Percentiles rank a stretch among this genome's conserved stretches.
These are phyloP conservation scores for Melitaea athalia DNA, from an alignment of 2,888 invertebrate species.

Conservation along the genomic window DNA sequence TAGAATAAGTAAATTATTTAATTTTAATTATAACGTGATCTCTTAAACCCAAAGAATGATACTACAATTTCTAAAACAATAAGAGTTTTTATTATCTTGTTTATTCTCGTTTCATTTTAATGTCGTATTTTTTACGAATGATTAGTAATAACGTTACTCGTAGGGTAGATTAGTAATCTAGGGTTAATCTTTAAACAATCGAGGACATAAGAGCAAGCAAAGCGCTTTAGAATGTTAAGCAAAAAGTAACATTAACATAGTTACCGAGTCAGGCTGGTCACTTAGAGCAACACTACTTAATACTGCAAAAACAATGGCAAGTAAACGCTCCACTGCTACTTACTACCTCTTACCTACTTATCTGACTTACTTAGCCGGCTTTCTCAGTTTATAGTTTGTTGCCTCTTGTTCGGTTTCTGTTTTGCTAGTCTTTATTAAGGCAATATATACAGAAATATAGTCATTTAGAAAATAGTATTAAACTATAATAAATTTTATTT, in stretches of 20 bases:
- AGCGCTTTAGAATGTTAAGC: constrained; percentile 33
- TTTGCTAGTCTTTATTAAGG: constrained; percentile 21
- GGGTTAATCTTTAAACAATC: constrained; percentile 38
- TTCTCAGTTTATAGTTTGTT: constrained; percentile 39
- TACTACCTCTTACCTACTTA: constrained; percentile 50
- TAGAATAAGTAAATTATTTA: no score
- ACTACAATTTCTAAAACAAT: no score
- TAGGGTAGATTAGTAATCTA: no score
- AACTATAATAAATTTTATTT: neutral
- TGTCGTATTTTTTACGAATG: no score
- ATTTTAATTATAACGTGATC: no score
- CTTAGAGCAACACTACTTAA: constrained; percentile 64
- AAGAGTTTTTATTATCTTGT: no score
- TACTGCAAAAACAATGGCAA: constrained; percentile 68
- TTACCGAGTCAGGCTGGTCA: constrained; percentile 55
- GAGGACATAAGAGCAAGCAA: constrained; percentile 30
- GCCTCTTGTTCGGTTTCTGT: constrained; percentile 38
- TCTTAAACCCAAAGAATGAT: no score
- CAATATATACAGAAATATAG: constrained; percentile 5
- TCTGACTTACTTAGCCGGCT: constrained; percentile 43
- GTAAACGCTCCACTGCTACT: constrained; percentile 48
- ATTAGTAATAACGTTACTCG: no score
- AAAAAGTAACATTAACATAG: constrained; percentile 44
- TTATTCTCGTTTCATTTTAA: no score
- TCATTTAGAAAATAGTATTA: neutral